Percentiles rank a stretch among this genome's conserved stretches.
Conservation (phyloP, 2,113 vertebrate genomes). For the Sebastes schlegelii region DNA sequence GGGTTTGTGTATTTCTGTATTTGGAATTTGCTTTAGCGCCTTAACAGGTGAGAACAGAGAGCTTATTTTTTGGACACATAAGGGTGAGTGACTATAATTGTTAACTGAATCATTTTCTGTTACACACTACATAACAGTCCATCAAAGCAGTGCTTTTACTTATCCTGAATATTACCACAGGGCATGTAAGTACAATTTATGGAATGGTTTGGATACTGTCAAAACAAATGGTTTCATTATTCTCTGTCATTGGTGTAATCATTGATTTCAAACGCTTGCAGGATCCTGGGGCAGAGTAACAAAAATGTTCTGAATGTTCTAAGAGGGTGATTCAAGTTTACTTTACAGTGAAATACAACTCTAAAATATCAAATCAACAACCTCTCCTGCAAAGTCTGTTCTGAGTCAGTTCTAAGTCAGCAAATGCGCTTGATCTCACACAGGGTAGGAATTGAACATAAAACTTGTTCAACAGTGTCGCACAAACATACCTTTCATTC, state of each 20-base stretch:
- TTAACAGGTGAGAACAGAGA: background rate
- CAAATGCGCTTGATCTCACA: background rate
- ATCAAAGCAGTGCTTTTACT: background rate
- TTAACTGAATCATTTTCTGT: background rate
- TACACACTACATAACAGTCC: background rate
- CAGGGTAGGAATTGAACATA: constrained; percentile 10
- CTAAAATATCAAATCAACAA: background rate
- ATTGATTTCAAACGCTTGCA: background rate
- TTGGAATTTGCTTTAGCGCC: background rate
- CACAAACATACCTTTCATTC: constrained; percentile 52
- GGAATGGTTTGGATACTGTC: background rate
- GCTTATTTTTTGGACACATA: background rate
- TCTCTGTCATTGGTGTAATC: constrained; percentile 4
- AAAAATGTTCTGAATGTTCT: background rate
- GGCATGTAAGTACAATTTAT: background rate
- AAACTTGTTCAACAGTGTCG: constrained; percentile 14
- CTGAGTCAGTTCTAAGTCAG: constrained; percentile 9
- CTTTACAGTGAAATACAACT: background rate
- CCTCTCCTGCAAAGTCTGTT: background rate
- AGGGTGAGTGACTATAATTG: background rate
- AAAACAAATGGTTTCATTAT: background rate
- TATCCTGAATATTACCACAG: background rate
- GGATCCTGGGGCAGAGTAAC: background rate
- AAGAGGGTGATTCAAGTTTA: background rate
- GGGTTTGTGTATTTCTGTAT: background rate